Percentiles rank a stretch among this genome's conserved stretches.
Evolutionary conservation across 2,797 vertebrate genomes (phyloP).

Genomic region (Aselliscus stoliczkanus): DNA sequence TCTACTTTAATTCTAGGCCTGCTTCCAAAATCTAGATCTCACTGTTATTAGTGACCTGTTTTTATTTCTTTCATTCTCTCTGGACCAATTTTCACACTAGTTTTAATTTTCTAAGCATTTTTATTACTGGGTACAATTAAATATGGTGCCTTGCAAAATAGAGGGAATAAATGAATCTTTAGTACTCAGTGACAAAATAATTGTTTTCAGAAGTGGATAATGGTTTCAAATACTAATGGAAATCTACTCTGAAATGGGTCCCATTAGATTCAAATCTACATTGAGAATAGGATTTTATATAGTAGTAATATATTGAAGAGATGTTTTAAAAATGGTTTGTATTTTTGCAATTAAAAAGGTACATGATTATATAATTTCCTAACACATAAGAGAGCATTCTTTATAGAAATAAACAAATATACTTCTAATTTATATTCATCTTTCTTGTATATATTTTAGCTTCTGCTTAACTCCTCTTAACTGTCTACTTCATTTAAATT

Average conservation of each 20-base stretch:
- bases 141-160: neutral
- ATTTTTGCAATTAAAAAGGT: neutral
- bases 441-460: neutral
- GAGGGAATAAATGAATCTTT: neutral
- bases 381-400: neutral
- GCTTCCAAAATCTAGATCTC: slow-evolving; percentile 7
- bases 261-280: neutral
- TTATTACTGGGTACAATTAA: slow-evolving; percentile 6
- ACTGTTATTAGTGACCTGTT: slow-evolving; percentile 4
- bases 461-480: neutral
- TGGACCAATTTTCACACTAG: neutral
- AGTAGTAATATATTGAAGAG: neutral
- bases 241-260: neutral
- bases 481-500: neutral
- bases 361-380: neutral
- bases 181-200: neutral
- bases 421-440: neutral
- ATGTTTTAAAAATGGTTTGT: neutral
- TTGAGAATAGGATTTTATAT: neutral
- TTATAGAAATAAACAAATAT: neutral
- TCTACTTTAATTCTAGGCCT: slow-evolving; percentile 19
- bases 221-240: neutral
- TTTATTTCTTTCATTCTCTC: neutral
- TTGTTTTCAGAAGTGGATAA: neutral
- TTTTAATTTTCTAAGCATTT: slow-evolving; percentile 21